Base-by-base conservation (phyloP, 1,140 invertebrate species). In the Harlomillsia oculata region DNA sequence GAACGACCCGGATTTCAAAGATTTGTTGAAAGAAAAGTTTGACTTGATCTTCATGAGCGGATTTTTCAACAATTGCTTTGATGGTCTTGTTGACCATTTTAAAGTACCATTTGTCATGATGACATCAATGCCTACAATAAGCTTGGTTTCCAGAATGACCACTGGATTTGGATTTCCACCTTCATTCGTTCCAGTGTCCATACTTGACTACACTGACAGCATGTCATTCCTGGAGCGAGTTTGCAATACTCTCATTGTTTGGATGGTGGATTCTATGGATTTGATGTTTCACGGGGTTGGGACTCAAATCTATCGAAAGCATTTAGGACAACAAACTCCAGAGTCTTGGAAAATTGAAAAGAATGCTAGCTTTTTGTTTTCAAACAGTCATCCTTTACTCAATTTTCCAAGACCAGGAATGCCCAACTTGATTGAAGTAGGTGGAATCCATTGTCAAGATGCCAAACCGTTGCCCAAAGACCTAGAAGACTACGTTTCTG, bases 191-290 rank as follows among this genome's bases (percentile, higher is more conserved):
- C 41, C 53, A 5, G 6, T 18, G 8, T 13, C 20, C 1, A 28
- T 37, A 11, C 14, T 32, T 29, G 44, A 65, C 70, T 1, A 76
- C 29, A 69, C 74, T 0, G 70, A 78, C 45, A 63, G 69, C 5
- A 78, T 82, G 78, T 75, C 66, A 25, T 76, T 83, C 37, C 76
- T 72, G 67, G 72, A 82, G 58, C 70, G 82, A 51, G 66, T 79
- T 14, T 64, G 70, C 0, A 84, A 84, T 25, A 32, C 44, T 18
- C 9, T 46, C 23, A 18, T 46, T 9, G n/a, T 1, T 2, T 16
- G 5, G 1, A 8, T 30, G 16, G 29, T 46, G n/a, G 6, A 5
- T 14, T 3, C 2, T 28, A n/a, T 28, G 14, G 44, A 30, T 30
- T 14, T 3, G 5, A 4, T 44, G 23, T 3, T 26, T 1, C 2